These are phyloP conservation scores for Prionailurus viverrinus DNA, from an alignment of 2,113 vertebrate species.

Conservation along the genomic window DNA sequence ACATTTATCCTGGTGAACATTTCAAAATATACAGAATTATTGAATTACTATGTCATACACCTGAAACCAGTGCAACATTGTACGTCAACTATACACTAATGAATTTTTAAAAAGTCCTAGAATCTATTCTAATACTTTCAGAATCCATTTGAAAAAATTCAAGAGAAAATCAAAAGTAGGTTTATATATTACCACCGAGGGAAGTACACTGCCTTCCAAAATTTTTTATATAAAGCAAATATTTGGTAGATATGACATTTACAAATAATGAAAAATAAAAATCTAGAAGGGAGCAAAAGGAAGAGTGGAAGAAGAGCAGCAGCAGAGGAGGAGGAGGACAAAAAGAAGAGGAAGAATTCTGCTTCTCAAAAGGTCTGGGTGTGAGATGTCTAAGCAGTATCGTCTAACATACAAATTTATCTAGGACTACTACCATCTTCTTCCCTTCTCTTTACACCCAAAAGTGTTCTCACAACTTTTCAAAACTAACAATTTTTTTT, in stretches of 20 bases:
- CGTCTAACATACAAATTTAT: neutral
- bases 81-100: neutral
- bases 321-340: neutral
- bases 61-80: neutral
- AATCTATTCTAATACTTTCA: constrained; percentile 16
- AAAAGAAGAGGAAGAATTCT: neutral
- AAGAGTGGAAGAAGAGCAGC: too few species aligned
- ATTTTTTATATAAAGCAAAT: neutral
- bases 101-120: neutral
- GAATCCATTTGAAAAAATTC: constrained; percentile 1
- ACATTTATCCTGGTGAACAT: neutral
- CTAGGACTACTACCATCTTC: neutral
- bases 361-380: neutral
- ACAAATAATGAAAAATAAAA: neutral
- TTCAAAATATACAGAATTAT: neutral
- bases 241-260: neutral
- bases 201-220: neutral
- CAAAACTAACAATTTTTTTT: neutral
- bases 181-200: neutral
- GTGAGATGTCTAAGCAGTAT: neutral
- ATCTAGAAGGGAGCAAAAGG: neutral
- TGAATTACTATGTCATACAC: neutral
- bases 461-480: neutral
- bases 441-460: neutral
- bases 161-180: neutral